Conservation (phyloP, 2,797 vertebrate species). For the Artibeus lituratus region DNA sequence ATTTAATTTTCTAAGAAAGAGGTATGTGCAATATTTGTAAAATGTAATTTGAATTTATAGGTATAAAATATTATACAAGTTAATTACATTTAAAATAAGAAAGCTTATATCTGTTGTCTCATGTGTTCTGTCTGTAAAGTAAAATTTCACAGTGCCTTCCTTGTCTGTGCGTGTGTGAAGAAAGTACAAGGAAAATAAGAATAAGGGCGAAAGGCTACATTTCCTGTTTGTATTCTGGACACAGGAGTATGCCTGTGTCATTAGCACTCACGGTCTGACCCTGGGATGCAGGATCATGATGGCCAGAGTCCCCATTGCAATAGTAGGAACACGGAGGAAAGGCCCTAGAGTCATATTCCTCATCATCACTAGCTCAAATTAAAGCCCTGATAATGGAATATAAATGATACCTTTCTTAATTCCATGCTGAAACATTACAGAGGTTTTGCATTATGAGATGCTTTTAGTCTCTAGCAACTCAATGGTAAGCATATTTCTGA, state of each 20-base stretch:
- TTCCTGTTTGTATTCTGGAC: neutral
- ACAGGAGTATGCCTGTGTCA: neutral
- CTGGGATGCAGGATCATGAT: neutral
- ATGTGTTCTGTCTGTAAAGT: neutral
- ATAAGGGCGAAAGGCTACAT: neutral
- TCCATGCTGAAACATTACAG: neutral
- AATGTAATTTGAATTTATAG: neutral
- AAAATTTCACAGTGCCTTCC: neutral
- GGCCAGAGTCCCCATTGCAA: neutral
- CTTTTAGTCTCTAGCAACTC: neutral
- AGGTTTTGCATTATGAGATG: neutral
- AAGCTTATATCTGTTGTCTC: neutral
- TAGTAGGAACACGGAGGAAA: neutral
- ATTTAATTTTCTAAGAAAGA: neutral
- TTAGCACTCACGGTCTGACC: neutral
- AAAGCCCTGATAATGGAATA: neutral
- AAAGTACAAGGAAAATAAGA: neutral
- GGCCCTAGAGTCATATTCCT: neutral
- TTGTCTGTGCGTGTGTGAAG: neutral
- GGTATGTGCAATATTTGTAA: neutral
- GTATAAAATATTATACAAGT: neutral
- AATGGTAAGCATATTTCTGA: neutral
- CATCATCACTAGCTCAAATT: neutral
- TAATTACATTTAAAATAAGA: neutral
- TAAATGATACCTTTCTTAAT: neutral